These are phyloP conservation scores for Perca fluviatilis DNA, from an alignment of 2,113 vertebrate genomes.

Conservation along the genomic window DNA sequence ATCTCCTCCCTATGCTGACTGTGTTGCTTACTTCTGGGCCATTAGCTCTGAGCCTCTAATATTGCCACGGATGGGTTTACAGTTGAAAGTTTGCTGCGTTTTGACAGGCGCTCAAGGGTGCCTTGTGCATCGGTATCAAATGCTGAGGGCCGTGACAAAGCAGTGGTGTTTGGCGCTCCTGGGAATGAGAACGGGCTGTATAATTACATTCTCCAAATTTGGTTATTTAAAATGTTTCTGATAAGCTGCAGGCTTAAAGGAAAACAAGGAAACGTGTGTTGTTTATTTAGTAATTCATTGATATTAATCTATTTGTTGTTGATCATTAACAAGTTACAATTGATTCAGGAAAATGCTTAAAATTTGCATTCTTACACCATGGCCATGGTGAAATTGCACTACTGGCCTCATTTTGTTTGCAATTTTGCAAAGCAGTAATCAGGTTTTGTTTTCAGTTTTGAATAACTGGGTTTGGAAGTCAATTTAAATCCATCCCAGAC, in stretches of 20 bases:
- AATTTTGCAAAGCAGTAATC: constrained; percentile 5
- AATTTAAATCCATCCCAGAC: constrained; percentile 29
- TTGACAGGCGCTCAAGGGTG: no score
- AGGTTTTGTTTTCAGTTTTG: constrained; percentile 1
- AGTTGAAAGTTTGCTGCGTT: no score
- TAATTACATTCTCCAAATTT: neutral
- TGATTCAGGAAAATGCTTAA: neutral
- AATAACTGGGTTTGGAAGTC: constrained; percentile 16
- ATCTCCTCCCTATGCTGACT: no score
- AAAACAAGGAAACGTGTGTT: no score
- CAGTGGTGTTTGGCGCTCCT: no score
- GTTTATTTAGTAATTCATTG: neutral
- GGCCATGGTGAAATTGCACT: constrained; percentile 5
- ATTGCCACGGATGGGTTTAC: no score
- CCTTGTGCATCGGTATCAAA: no score
- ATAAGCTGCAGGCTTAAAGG: neutral
- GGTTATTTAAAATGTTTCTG: neutral
- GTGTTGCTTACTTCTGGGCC: no score
- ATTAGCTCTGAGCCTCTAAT: no score
- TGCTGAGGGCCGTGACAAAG: no score
- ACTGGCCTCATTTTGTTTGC: constrained; percentile 15
- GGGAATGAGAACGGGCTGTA: no score
- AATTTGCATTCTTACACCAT: neutral
- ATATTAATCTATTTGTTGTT: neutral
- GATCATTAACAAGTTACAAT: neutral